Conservation (phyloP, 2,113 vertebrate species). For the Gila orcuttii region DNA sequence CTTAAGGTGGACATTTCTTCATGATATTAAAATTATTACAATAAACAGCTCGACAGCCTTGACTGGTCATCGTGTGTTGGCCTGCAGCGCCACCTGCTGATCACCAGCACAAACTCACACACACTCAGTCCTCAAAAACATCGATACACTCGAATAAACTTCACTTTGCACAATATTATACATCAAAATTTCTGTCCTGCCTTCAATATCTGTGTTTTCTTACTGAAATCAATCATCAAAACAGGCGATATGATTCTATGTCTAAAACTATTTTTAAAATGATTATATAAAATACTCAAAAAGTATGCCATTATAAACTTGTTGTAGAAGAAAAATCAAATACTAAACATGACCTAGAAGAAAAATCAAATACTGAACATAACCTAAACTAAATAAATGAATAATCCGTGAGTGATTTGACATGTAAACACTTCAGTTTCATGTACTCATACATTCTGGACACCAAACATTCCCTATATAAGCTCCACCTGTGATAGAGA, state of each 20-base stretch:
- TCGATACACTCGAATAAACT: neutral
- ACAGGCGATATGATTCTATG: neutral
- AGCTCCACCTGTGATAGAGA: neutral
- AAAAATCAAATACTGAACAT: neutral
- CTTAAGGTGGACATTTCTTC: no score
- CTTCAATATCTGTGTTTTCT: neutral
- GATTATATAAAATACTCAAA: neutral
- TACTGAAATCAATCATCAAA: neutral
- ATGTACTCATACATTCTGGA: neutral
- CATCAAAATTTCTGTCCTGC: neutral
- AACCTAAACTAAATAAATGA: no score
- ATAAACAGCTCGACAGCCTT: no score
- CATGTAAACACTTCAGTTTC: neutral
- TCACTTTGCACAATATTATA: neutral
- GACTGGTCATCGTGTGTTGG: neutral
- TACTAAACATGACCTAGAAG: no score
- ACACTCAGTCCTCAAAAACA: accelerated
- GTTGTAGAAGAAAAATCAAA: neutral
- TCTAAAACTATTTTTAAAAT: neutral
- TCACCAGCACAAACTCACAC: no score
- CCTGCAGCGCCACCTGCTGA: neutral
- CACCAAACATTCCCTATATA: neutral
- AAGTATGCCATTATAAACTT: neutral
- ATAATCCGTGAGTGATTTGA: neutral
- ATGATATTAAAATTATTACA: no score